phyloP scores from a whole-genome alignment of 2,113 vertebrate genomes.

The Paradisaea rubra region DNA sequence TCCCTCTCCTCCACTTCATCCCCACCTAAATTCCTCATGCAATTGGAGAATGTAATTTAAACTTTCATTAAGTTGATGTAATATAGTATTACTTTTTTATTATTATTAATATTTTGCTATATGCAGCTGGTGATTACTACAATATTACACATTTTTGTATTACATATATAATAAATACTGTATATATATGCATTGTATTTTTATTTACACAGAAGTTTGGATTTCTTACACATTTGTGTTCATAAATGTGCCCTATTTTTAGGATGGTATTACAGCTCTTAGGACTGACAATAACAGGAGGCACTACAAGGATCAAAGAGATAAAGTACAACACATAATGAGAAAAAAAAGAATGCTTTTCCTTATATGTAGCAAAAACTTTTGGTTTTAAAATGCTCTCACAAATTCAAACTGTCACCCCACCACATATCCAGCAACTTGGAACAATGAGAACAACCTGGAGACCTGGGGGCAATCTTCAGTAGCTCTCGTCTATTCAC shows the following conservation, averaged over 20 bases:
- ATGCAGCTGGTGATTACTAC: background rate
- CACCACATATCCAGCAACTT: background rate
- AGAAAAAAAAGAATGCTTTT: background rate
- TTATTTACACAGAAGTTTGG: background rate
- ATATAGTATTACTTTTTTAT: background rate
- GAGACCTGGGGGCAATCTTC: background rate
- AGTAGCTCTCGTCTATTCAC: background rate
- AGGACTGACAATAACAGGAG: background rate
- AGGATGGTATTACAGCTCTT: background rate
- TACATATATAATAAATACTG: too few species aligned
- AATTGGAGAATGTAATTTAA: background rate
- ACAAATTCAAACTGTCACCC: background rate
- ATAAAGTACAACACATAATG: background rate
- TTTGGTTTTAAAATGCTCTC: background rate
- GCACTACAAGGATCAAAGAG: background rate
- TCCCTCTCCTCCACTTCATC: background rate
- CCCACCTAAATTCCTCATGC: background rate
- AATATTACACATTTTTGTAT: background rate
- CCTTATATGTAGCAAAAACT: background rate
- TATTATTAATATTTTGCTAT: background rate
- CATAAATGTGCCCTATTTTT: background rate
- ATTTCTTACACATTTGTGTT: fast-evolving
- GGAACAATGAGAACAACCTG: background rate
- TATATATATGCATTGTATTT: too few species aligned
- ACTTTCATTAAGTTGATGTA: background rate